Conservation (phyloP, 2,888 invertebrate genomes). For the Serripes groenlandicus region DNA sequence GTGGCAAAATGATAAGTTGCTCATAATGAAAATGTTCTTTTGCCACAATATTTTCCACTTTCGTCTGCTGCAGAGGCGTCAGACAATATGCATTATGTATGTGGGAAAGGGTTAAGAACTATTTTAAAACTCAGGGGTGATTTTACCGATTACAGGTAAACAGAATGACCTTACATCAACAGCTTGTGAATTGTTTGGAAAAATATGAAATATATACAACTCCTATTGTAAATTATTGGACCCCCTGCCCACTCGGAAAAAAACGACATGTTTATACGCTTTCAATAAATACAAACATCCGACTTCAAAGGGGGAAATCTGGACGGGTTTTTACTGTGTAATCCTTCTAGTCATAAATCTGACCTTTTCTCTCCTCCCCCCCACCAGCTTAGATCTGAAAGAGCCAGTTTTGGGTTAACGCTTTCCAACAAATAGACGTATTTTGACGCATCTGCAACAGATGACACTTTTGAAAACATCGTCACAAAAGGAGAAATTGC, state of each 20-base stretch:
- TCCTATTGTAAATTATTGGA: background rate
- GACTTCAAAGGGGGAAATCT: constrained; percentile 5
- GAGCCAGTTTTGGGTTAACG: no score
- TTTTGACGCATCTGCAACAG: no score
- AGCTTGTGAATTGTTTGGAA: background rate
- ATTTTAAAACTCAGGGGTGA: no score
- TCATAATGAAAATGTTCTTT: no score
- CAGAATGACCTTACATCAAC: background rate
- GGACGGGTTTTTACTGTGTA: constrained; percentile 5
- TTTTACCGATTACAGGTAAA: background rate
- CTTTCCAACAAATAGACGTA: no score
- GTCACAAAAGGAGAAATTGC: background rate
- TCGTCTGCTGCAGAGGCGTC: background rate
- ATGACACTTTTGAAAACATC: background rate
- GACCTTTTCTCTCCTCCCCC: background rate
- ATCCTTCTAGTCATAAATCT: background rate
- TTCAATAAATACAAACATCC: constrained; percentile 21
- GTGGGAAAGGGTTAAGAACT: background rate
- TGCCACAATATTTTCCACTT: background rate
- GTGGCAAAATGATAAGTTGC: no score
- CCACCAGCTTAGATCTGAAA: background rate
- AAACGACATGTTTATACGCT: constrained; percentile 19
- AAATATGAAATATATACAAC: background rate
- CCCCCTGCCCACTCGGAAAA: constrained; percentile 1
- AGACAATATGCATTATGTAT: background rate